phyloP scores from a whole-genome alignment of 92 coral and sea anemone species.

The Bergia sp. region DNA sequence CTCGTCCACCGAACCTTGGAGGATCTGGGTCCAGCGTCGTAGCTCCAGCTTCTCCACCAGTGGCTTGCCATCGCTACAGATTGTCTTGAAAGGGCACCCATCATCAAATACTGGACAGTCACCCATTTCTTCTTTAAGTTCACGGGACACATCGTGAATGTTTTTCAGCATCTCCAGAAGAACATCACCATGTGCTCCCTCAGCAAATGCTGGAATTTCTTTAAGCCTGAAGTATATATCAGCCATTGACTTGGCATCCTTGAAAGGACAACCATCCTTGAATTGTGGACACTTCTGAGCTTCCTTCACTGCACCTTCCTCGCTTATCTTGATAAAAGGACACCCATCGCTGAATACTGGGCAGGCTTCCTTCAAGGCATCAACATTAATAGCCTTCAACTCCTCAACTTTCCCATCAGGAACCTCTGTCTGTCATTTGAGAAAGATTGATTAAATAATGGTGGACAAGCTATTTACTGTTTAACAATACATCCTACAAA shows the following conservation, averaged over 20 bases:
- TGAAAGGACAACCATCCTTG: constrained; percentile 91
- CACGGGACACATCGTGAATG: constrained; percentile 77
- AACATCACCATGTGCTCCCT: constrained; percentile 81
- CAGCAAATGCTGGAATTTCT: constrained; percentile 69
- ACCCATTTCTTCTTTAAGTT: constrained; percentile 84
- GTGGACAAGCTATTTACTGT: not conserved
- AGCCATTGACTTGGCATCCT: constrained; percentile 68
- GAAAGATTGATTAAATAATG: not conserved
- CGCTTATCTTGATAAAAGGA: constrained; percentile 76
- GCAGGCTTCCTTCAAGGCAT: constrained; percentile 77
- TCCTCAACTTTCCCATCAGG: constrained; percentile 61
- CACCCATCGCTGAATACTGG: constrained; percentile 97
- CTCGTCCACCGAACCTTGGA: constrained; percentile 64
- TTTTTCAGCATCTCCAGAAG: constrained; percentile 78
- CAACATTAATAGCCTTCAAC: constrained; percentile 63
- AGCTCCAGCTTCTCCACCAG: constrained; percentile 82
- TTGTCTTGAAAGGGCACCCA: constrained; percentile 97
- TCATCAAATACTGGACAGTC: constrained; percentile 91
- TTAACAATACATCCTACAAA: too few relatives aligned
- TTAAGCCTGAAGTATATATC: constrained; percentile 79
- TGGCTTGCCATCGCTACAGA: constrained; percentile 93
- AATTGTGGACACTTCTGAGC: constrained; percentile 89
- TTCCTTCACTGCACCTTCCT: constrained; percentile 70
- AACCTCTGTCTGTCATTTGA: constrained; percentile 71
- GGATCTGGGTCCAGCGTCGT: constrained; percentile 78